phyloP scores from a whole-genome alignment of 2,113 vertebrate genomes.

The Megaptera novaeangliae region DNA sequence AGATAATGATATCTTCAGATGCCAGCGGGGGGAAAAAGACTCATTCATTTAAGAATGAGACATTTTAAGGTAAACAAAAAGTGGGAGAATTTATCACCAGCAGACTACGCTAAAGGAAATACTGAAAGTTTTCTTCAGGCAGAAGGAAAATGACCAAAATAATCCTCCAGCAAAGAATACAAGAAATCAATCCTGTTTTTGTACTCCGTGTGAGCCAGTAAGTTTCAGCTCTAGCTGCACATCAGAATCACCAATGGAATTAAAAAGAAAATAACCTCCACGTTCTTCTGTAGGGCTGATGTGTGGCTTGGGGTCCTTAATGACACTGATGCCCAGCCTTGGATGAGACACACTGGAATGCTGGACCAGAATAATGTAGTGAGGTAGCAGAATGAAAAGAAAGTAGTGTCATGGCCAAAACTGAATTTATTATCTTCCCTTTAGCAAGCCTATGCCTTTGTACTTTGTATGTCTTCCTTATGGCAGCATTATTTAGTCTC shows the following conservation, averaged over 20 bases:
- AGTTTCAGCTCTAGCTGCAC: background rate
- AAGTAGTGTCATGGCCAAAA: background rate
- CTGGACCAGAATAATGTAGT: background rate
- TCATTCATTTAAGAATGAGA: background rate
- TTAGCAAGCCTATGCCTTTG: background rate
- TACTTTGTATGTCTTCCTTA: background rate
- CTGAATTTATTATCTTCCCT: background rate
- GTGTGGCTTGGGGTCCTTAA: background rate
- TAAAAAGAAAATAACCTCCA: background rate
- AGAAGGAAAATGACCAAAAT: background rate
- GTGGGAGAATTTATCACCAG: background rate
- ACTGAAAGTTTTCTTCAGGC: background rate
- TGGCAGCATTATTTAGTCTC: background rate
- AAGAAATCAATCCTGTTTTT: background rate
- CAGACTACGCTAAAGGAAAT: background rate
- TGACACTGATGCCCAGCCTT: background rate
- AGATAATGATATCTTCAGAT: background rate
- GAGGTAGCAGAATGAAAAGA: background rate
- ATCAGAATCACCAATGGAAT: background rate
- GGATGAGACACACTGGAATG: background rate
- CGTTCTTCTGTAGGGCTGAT: background rate
- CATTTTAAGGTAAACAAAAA: background rate
- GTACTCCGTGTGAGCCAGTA: background rate
- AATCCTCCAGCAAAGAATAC: background rate
- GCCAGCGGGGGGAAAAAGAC: background rate